These are phyloP conservation scores for Asobara japonica DNA, from an alignment of 1,140 invertebrate genomes.

Conservation along the genomic window DNA sequence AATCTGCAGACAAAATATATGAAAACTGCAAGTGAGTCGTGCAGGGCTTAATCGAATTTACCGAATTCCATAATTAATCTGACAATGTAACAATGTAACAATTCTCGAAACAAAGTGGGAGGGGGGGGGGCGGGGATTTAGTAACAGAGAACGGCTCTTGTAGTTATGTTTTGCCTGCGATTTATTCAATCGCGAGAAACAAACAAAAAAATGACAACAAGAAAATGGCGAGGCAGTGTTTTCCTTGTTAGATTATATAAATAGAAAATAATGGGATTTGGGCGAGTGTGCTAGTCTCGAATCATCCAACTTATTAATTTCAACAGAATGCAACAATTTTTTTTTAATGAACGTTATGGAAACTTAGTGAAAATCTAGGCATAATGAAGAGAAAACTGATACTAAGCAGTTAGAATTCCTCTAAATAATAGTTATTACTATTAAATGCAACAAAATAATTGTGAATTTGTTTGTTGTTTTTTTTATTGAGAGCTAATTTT, in stretches of 20 bases:
- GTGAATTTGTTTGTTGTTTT: constrained; percentile 17
- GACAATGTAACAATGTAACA: neutral
- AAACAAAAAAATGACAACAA: constrained; percentile 1
- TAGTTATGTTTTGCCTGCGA: neutral
- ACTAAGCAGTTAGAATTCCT: constrained; percentile 6
- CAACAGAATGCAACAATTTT: constrained; percentile 60
- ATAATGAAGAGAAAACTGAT: neutral
- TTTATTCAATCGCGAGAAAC: constrained; percentile 34
- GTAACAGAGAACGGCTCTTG: neutral
- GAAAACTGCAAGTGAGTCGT: neutral
- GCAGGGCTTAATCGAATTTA: neutral
- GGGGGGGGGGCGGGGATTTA: neutral
- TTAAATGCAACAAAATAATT: neutral
- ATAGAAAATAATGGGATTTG: constrained; percentile 28
- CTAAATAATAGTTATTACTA: neutral
- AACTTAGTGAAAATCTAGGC: neutral
- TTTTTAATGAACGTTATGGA: constrained; percentile 22
- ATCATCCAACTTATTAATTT: constrained; percentile 40
- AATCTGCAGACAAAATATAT: no score
- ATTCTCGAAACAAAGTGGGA: neutral
- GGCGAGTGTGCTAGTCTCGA: constrained; percentile 58
- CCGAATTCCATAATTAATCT: neutral
- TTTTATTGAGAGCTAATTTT: constrained; percentile 5
- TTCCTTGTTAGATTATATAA: constrained; percentile 29
- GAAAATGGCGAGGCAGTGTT: constrained; percentile 24